A percentile compares a stretch with the other conserved stretches of the same genome.
phyloP scores from a whole-genome alignment of 2,113 vertebrate species.

The Leptocoma aspasia region DNA sequence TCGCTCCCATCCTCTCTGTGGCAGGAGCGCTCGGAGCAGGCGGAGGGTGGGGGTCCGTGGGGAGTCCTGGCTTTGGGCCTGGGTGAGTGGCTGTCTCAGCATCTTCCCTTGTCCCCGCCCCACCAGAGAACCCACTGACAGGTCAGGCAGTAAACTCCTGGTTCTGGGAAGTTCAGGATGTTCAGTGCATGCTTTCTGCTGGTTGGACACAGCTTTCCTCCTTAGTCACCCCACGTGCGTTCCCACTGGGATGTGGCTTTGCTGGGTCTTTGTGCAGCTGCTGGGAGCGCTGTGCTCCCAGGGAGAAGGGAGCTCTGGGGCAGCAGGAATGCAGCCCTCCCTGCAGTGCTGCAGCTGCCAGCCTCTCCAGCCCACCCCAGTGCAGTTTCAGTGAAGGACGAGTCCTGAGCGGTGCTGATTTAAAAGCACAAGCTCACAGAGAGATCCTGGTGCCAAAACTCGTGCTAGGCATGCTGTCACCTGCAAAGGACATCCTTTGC shows the following conservation, averaged over 20 bases:
- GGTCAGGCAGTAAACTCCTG: not conserved
- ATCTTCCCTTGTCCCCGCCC: not conserved
- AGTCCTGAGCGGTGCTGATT: not conserved
- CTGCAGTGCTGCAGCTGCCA: not conserved
- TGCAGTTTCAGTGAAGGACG: not conserved
- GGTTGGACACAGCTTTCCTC: not conserved
- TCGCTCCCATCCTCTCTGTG: fast-evolving
- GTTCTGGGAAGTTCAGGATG: not conserved
- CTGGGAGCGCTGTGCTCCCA: not conserved
- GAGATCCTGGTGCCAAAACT: not conserved
- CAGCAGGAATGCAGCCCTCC: not conserved
- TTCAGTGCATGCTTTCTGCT: not conserved
- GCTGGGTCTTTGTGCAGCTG: not conserved
- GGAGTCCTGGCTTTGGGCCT: not conserved
- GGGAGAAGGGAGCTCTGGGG: not conserved
- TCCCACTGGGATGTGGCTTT: not conserved
- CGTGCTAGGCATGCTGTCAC: not conserved
- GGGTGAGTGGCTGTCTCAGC: not conserved
- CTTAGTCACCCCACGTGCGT: not conserved
- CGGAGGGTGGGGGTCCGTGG: not conserved
- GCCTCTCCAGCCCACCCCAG: not conserved
- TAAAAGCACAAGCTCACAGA: not conserved
- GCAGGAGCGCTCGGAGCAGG: fast-evolving
- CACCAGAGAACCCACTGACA: fast-evolving
- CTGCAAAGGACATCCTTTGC: not conserved